Base-by-base conservation (phyloP, 2,888 invertebrate species). In the Teleogryllus oceanicus region DNA sequence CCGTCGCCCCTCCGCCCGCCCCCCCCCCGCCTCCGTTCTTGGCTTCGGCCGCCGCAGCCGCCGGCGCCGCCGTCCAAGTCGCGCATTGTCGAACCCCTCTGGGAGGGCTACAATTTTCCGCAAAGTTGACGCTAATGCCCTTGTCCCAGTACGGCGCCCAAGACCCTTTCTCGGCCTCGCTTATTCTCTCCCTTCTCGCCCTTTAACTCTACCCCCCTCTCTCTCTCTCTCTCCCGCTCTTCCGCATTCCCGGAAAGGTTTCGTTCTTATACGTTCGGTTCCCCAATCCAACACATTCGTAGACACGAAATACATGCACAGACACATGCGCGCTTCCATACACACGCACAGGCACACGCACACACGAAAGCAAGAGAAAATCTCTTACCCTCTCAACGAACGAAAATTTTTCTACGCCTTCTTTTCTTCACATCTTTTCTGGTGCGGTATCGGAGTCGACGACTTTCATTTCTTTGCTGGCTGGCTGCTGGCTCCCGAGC, bases 101-200 rank as follows among this genome's bases (percentile, higher is more conserved):
- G 62, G 77, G 49, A 21, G 18, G 21, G 80, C 78, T 74, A 81
- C 81, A 81, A 81, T 80, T 81, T 81, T 81, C 81, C 81, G 78
- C 81, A 80, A 78, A 80, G 80, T 80, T 81, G 81, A 81, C 81
- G 78, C 78, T 81, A 81, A 81, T 81, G 81, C 77, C 77, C 75
- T 75, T 49, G 49, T 77, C 50, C 77, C 77, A 62, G 62, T 62
- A 62, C 13, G 16, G 62, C 62, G n/a, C 62, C 62, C 78, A 16
- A 51, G 50, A 49, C 24, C 10, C 50, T 10, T 21, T 20, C 62
- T 76, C 76, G 24, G 74, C n/a, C 78, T 76, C 78, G 11, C 37
- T 50, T 49, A 49, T 37, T 37, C n/a, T 77, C 77, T 16, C 49
- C 20, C 18, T 49, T 76, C 78, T 37, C 80, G 21, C 76, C 81